These are phyloP conservation scores for Chunga burmeisteri DNA, from an alignment of 2,113 vertebrate genomes.

Conservation along the genomic window DNA sequence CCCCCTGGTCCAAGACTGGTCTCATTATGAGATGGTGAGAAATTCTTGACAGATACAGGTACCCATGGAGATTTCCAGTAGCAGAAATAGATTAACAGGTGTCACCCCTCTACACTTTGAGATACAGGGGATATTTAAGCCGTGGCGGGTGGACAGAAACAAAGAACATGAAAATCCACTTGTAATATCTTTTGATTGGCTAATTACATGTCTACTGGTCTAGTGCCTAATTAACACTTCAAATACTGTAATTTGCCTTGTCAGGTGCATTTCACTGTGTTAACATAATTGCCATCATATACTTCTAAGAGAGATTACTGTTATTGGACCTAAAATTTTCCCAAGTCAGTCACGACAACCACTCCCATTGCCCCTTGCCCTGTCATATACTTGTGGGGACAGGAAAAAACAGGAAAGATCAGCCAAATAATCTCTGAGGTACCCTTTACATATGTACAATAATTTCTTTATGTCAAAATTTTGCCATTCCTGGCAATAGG, in stretches of 20 bases:
- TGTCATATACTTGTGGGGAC: neutral
- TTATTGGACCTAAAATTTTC: neutral
- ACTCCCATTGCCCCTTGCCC: neutral
- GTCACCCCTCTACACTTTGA: neutral
- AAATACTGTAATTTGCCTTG: conserved; percentile 17
- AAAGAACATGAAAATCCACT: neutral
- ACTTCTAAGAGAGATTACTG: neutral
- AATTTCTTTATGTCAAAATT: neutral
- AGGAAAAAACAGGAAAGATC: neutral
- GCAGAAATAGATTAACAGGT: neutral
- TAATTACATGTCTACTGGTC: neutral
- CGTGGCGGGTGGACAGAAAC: neutral
- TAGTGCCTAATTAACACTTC: neutral
- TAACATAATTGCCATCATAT: neutral
- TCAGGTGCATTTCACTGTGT: neutral
- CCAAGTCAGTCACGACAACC: neutral
- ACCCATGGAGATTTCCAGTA: neutral
- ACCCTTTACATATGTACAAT: neutral
- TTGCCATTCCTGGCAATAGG: neutral
- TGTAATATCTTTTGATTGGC: neutral
- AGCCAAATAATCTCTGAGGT: neutral
- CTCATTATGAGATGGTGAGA: neutral
- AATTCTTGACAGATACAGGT: neutral
- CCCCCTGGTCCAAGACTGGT: neutral
- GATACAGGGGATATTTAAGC: neutral